Conservation (phyloP, 2,113 vertebrate species). For the Notothenia coriiceps region DNA sequence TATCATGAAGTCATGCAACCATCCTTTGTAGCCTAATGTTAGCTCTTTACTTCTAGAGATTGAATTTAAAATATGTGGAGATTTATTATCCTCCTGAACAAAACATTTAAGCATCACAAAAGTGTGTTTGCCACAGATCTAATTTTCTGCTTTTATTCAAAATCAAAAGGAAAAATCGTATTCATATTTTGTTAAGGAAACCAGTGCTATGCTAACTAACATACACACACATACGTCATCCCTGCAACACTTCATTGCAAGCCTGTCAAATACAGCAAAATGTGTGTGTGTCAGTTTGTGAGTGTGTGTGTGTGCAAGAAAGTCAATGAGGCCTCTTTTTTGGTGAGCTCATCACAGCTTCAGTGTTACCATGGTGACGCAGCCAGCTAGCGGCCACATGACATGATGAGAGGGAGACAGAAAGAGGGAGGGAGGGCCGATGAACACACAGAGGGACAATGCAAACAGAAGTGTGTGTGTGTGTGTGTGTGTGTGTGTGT, state of each 20-base stretch:
- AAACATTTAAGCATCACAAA: too few species aligned
- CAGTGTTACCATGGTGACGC: slow-evolving; percentile 60
- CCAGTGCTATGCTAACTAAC: too few species aligned
- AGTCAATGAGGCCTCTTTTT: slow-evolving; percentile 20
- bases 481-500: slow-evolving; percentile 9
- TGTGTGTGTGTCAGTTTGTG: background rate
- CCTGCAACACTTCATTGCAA: background rate
- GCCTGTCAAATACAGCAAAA: background rate
- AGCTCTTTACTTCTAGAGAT: too few species aligned
- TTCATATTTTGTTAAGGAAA: too few species aligned
- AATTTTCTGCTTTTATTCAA: too few species aligned
- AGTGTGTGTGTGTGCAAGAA: background rate
- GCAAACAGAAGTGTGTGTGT: slow-evolving; percentile 44
- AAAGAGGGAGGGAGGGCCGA: slow-evolving; percentile 22
- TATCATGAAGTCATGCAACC: too few species aligned
- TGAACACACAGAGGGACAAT: slow-evolving; percentile 51
- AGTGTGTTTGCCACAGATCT: too few species aligned
- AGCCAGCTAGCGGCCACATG: slow-evolving; percentile 42
- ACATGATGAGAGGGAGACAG: slow-evolving; percentile 36
- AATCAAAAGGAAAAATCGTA: too few species aligned
- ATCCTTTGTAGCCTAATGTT: too few species aligned
- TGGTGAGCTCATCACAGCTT: slow-evolving; percentile 49
- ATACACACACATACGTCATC: too few species aligned
- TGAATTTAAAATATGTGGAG: too few species aligned
- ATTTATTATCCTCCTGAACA: too few species aligned